Percentiles rank a stretch among this genome's conserved stretches.
Evolutionary conservation across 2,113 vertebrate species (phyloP).

Genomic region (Cacatua alba): DNA sequence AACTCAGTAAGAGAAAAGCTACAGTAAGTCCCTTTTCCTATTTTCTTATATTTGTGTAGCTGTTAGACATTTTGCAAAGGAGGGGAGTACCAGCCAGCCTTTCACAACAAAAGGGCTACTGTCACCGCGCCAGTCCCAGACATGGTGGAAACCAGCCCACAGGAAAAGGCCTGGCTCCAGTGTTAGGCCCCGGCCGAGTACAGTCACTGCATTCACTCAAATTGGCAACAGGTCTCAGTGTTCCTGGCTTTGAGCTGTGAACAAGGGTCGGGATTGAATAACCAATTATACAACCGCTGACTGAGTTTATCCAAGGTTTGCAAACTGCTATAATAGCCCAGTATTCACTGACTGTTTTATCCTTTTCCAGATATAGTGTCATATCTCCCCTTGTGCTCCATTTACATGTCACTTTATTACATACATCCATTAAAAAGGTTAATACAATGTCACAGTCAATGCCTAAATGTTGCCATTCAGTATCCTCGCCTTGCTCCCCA

Average conservation of each 20-base stretch:
- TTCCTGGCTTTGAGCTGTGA: constrained; percentile 86
- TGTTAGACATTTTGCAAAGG: constrained; percentile 82
- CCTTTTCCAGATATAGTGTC: constrained; percentile 83
- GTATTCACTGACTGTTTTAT: constrained; percentile 87
- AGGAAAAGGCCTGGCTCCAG: constrained; percentile 97
- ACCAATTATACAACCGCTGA: constrained; percentile 94
- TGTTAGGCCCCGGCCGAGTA: constrained; percentile 82
- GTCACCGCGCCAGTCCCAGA: constrained; percentile 95
- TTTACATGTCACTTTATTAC: constrained; percentile 85
- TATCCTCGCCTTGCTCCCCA: constrained; percentile 41
- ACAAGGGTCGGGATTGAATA: constrained; percentile 93
- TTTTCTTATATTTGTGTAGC: constrained; percentile 95
- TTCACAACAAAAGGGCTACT: constrained; percentile 95
- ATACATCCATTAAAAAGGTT: constrained; percentile 82
- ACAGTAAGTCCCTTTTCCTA: constrained; percentile 88
- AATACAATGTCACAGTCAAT: constrained; percentile 79
- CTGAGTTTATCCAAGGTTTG: constrained; percentile 93
- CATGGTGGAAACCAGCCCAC: constrained; percentile 93
- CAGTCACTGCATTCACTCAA: constrained; percentile 95
- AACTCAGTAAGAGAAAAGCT: constrained; percentile 80
- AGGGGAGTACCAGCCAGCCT: constrained; percentile 82
- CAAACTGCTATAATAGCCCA: constrained; percentile 90
- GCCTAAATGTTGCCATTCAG: constrained; percentile 77
- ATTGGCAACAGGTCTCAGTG: constrained; percentile 88
- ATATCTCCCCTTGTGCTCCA: constrained; percentile 81